Percentiles rank a stretch among this genome's conserved stretches.
These are phyloP conservation scores for Brachypalpus laphriformis DNA, from an alignment of 2,888 invertebrate genomes.

Conservation along the genomic window DNA sequence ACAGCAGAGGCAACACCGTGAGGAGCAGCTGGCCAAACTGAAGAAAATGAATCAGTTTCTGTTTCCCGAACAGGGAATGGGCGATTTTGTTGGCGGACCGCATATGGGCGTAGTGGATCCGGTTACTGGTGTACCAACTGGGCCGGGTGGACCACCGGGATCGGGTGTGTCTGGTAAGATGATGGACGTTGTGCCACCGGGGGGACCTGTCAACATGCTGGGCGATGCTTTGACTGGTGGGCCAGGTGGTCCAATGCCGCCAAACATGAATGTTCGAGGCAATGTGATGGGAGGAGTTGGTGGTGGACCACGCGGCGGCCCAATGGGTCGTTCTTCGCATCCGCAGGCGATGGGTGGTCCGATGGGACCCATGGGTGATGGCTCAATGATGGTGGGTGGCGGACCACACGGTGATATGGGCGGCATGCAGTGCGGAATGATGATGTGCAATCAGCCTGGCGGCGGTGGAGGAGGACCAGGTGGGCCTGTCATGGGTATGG, in stretches of 20 bases:
- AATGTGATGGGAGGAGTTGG: conserved; percentile 47
- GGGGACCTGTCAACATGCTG: conserved; percentile 53
- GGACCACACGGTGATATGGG: conserved; percentile 70
- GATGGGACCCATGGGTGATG: conserved; percentile 69
- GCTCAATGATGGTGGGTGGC: conserved; percentile 66
- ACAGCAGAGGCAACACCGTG: conserved; percentile 96
- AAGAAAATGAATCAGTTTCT: conserved; percentile 95
- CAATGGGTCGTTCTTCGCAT: conserved; percentile 47
- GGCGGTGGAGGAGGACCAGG: conserved; percentile 64
- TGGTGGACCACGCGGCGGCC: conserved; percentile 44
- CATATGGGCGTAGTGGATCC: conserved; percentile 61
- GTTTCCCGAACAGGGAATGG: conserved; percentile 89
- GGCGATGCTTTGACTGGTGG: conserved; percentile 55
- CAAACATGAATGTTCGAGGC: conserved; percentile 64
- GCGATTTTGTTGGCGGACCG: conserved; percentile 69
- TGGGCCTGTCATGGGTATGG: conserved; percentile 42
- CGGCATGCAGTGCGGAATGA: conserved; percentile 74
- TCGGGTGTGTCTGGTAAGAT: conserved; percentile 57
- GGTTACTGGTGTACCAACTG: conserved; percentile 37
- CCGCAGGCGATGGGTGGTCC: conserved; percentile 58
- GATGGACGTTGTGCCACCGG: conserved; percentile 71
- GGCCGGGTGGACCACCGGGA: conserved; percentile 43
- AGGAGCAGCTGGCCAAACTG: conserved; percentile 95
- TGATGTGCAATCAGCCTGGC: conserved; percentile 69
- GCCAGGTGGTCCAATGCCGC: conserved; percentile 46